These are phyloP conservation scores for Hirtodrosophila alboralis DNA, from an alignment of 2,888 invertebrate species.

Conservation along the genomic window DNA sequence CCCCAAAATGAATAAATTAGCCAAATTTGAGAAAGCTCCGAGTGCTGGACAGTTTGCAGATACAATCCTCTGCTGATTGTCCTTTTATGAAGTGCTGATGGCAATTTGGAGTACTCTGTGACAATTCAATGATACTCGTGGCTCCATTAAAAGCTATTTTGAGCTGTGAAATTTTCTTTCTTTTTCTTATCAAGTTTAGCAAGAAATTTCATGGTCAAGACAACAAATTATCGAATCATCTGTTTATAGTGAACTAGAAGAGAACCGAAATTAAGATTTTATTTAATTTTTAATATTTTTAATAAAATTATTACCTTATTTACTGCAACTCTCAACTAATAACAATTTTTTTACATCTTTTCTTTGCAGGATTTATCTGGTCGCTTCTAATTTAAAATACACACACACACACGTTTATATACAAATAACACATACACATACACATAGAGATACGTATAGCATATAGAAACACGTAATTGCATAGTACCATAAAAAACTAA, in stretches of 20 bases:
- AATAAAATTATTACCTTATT: no score
- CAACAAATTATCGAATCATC: no score
- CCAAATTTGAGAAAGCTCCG: slow-evolving; percentile 12
- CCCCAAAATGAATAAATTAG: slow-evolving; percentile 68
- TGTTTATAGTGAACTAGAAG: no score
- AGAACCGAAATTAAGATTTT: no score
- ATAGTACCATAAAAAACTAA: slow-evolving; percentile 48
- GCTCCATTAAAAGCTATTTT: slow-evolving; percentile 7
- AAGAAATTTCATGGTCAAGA: no score
- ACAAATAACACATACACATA: slow-evolving; percentile 30
- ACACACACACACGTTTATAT: slow-evolving; percentile 51
- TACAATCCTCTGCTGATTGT: slow-evolving; percentile 55
- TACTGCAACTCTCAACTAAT: no score
- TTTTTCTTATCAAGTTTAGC: no score
- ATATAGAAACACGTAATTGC: slow-evolving; percentile 47
- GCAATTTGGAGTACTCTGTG: slow-evolving; percentile 25
- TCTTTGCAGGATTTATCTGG: slow-evolving; percentile 80
- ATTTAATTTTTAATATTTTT: no score
- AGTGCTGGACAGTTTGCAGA: slow-evolving; percentile 31
- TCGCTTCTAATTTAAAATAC: slow-evolving; percentile 78
- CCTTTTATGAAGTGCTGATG: slow-evolving; percentile 68
- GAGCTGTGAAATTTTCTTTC: no score
- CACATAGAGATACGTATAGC: slow-evolving; percentile 41
- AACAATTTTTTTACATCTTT: background rate
- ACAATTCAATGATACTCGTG: slow-evolving; percentile 6